Evolutionary conservation across 1,140 invertebrate genomes (phyloP), one percentile per base, ranked within the genome.

Genomic region (Drosophila orosa): DNA sequence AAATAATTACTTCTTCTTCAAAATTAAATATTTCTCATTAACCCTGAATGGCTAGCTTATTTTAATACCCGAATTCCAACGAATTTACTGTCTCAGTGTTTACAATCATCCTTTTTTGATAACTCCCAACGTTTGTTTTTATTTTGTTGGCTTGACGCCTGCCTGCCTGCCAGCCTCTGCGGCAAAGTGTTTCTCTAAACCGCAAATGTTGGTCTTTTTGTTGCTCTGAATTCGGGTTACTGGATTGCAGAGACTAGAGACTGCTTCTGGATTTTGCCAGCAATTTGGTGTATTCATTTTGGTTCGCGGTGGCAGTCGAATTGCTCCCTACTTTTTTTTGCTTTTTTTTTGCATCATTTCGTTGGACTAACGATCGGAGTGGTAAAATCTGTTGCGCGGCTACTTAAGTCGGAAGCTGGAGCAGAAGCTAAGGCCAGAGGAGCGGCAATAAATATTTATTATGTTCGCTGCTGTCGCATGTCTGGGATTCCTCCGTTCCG

Each of bases 251-350:
- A 15, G 31, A 24, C 29, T 5, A 35, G 50, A 35, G 48, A 33
- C 5, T 22, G 29, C 44, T 33, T 22, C 19, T 50, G 42, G 42
- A 59, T 59, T 59, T 17, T 13, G 19, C 57, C 42, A 45, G 57
- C 42, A 59, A 59, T 59, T 59, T 52, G 42, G 44, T 52, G 57
- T 59, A 56, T 59, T 59, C 57, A 59, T 59, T 59, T 59, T 50
- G 57, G 57, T 59, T 52, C 29, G 19, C 44, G 54, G 54, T 37
- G 33, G 33, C 54, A 57, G n/a, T 24, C 19, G 17, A 35, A 35
- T 35, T 24, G 19, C 50, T 22, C 13, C 19, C 29, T 5, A 15
- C 7, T 17, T 8, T n/a, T 2, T 37, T 17, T 24, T 29, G n/a
- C 17, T 31, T 31, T 13, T 31, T 31, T 22, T 27, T 22, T 35